Base-by-base conservation (phyloP, 2,888 invertebrate genomes). In the Syrphus vitripennis region DNA sequence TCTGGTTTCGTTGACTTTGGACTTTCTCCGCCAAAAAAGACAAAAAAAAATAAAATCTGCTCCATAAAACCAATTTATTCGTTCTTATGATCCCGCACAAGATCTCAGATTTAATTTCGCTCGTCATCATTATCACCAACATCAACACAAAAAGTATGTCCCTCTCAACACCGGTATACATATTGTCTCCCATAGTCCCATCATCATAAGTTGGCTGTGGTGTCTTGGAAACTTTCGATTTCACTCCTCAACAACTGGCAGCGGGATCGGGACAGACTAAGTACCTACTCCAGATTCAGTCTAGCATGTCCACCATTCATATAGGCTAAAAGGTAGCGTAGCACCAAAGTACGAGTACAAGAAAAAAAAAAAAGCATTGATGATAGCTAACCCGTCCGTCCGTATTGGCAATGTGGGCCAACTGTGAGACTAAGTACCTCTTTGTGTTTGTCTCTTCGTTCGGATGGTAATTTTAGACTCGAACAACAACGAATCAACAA, bases 341-440 rank as follows among this genome's bases (percentile, higher is more conserved):
- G 21, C 19, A 34, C 40, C 50, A 14, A 4, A 40, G 16, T n/a
- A 26, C 37, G 16, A 10, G 31, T 45, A 76, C n/a, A 69, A 71
- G 76, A 57, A 81, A 45, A 14, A 10, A 34, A 34, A 12, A 3
- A 34, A 34, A 69, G 21, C 59, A 31, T 65, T 45, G 76, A 84
- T 72, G 81, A 69, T 76, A 69, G 34, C 50, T 24, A 70, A 84
- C 19, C 61, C 26, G 59, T 45, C 0, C n/a, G n/a, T n/a, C n/a
- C n/a, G n/a, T n/a, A n/a, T n/a, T 37, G 50, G 50, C 67, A 67
- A 84, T 72, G 76, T 84, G 76, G 84, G 84, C 84, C 84, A 84
- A 40, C 76, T 53, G 67, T 31, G 26, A 71, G 81, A 84, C 72
- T 81, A 84, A 84, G 72, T 31, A 71, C n/a, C 55, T 55, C 69